A percentile compares a stretch with the other conserved stretches of the same genome.
phyloP scores from a whole-genome alignment of 2,888 invertebrate genomes.

The Nemapogon koenigi region DNA sequence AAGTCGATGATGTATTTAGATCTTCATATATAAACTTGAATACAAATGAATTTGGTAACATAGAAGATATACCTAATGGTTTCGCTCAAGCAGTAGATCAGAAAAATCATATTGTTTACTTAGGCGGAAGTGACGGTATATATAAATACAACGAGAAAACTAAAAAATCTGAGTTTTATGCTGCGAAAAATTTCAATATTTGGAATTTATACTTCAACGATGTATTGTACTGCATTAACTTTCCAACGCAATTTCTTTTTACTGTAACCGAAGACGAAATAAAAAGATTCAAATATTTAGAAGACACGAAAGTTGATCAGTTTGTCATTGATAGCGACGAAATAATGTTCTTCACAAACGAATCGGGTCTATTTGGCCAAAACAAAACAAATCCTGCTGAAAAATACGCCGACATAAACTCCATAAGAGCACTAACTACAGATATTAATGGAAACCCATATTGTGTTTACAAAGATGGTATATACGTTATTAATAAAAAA shows the following conservation, averaged over 20 bases:
- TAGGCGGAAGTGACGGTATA: conserved; percentile 39
- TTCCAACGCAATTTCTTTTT: conserved; percentile 37
- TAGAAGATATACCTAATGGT: conserved; percentile 31
- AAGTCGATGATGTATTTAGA: conserved; percentile 26
- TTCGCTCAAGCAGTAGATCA: conserved; percentile 41
- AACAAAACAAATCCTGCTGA: conserved; percentile 30
- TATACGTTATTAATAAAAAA: conserved; percentile 29
- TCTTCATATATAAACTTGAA: conserved; percentile 34
- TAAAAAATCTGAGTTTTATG: conserved; percentile 29
- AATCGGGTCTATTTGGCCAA: conserved; percentile 35
- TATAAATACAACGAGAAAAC: conserved; percentile 34
- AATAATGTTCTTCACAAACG: conserved; percentile 34
- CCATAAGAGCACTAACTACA: conserved; percentile 31
- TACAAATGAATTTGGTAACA: conserved; percentile 30
- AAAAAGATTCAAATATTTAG: conserved; percentile 31
- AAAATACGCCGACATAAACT: conserved; percentile 19
- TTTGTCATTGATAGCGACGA: conserved; percentile 38
- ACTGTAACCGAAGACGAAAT: conserved; percentile 26
- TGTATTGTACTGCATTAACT: conserved; percentile 32
- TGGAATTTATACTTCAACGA: conserved; percentile 38
- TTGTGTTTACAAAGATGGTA: conserved; percentile 31
- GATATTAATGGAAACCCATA: conserved; percentile 32
- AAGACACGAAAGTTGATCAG: conserved; percentile 41
- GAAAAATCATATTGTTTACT: conserved; percentile 30
- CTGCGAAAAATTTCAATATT: conserved; percentile 27